Evolutionary conservation across 2,888 invertebrate genomes (phyloP), one percentile per base, ranked within the genome.

Genomic region (Deilephila elpenor): DNA sequence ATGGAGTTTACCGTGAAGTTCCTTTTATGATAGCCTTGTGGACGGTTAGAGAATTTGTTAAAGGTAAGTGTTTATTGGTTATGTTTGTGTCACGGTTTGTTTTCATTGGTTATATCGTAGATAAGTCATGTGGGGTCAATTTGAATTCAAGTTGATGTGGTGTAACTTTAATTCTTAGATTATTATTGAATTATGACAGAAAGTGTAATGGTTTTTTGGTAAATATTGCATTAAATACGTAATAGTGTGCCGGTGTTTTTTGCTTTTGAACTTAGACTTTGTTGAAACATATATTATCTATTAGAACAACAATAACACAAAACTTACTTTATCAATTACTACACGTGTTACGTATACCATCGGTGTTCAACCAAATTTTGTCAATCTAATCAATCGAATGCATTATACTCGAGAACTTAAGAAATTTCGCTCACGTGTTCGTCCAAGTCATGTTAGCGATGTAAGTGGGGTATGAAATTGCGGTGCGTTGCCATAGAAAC

Each of bases 1-100:
- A 93, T 92, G 89, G 86, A 87, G 87, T 85, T 84, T 84, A 83
- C 86, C 89, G 90, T 89, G 82, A 88, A 89, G 81, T 83, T 81
- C 80, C 89, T 92, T 87, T 93, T 93, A 93, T 93, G 92, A 93
- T 93, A 91, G 89, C 89, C 86, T 88, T 86, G 88, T 84, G 84
- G 86, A 82, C 75, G 78, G 78, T 80, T 85, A 87, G 81, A 78
- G 79, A 84, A 86, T 82, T 80, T 86, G 78, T 79, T 83, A 83
- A 83, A 87, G 91, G 92, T 92, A 78, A 90, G 89, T 85, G 75
- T 76, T 78, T 80, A 77, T 84, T 87, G 84, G 85, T 86, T 88
- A 83, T 82, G 81, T 84, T 84, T 73, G 77, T 74, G 75, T 73
- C 74, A 60, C 67, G 77, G 78, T 78, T 80, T 81, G 81, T 83